Evolutionary conservation across 2,888 invertebrate species (phyloP), one percentile per base, ranked within the genome.

Genomic region (Aspidiotus destructor): DNA sequence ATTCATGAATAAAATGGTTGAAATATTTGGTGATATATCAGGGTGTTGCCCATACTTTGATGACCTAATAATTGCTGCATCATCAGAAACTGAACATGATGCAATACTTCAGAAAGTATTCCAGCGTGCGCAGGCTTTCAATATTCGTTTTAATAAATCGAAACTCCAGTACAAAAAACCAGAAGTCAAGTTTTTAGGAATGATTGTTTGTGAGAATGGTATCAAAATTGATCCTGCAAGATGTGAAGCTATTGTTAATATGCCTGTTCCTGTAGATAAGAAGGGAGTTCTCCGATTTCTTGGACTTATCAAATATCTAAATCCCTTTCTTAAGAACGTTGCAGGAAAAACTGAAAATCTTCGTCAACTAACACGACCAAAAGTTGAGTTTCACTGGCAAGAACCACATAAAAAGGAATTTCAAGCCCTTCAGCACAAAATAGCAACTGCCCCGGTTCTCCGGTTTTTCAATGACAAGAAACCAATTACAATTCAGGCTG

Each of bases 241-340:
- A 11, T 41, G 68, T 41, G 40, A 64, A 64, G 71, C 28, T 41
- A 52, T 62, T 11, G 7, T 62, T 57, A 40, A 62, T 61, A 41
- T 48, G 52, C 52, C 68, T 17, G 41, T 53, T 70, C 73, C 48
- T 60, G 60, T 41, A 70, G 68, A 16, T 62, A 65, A 71, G 40
- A 68, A 67, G 60, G 72, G 72, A 48, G 48, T 71, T 10, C 68
- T 70, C 42, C 52, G 70, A 15, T 60, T 73, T 11, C 62, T 73
- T 13, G 73, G 72, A 28, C 54, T 71, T 60, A 70, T 71, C 15
- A 72, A 72, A 60, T 71, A 70, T 69, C 42, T 72, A 28, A 54
- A 67, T 44, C 55, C 64, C 69, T 73, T 70, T 64, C 67, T 72
- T 42, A 71, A 64, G 44, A 72, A 71, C 42, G 70, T 70, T 13